A percentile compares a stretch with the other conserved stretches of the same genome.
phyloP scores from a whole-genome alignment of 2,113 vertebrate species.

The Paramisgurnus dabryanus region DNA sequence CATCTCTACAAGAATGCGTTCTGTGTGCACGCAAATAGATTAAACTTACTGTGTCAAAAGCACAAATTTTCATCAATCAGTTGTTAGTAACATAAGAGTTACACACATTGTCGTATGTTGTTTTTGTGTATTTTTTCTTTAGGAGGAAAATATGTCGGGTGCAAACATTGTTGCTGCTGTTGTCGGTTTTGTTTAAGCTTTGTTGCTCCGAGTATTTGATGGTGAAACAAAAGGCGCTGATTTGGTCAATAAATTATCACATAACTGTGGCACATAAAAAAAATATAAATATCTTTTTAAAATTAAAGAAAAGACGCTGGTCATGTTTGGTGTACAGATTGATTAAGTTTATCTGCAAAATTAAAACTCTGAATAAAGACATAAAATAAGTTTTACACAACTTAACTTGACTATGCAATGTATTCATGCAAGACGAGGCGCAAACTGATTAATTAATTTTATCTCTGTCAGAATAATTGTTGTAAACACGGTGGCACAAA shows the following conservation, averaged over 20 bases:
- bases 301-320: not conserved
- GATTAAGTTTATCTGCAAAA: not conserved
- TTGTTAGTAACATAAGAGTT: constrained; percentile 71
- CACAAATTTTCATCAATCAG: constrained; percentile 73
- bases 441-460: not conserved
- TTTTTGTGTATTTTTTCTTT: constrained; percentile 56
- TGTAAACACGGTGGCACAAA: not conserved
- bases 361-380: not conserved
- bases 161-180: not conserved
- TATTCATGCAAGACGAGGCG: not conserved
- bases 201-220: not conserved
- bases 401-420: not conserved
- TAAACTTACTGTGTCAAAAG: constrained; percentile 76
- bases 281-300: not conserved
- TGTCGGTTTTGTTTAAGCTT: not conserved
- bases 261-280: not conserved
- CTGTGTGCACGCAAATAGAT: constrained; percentile 64
- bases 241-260: not conserved
- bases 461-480: not conserved
- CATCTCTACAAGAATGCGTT: constrained; percentile 36
- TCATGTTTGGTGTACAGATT: not conserved
- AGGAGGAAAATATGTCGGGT: constrained; percentile 33
- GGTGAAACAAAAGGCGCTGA: not conserved
- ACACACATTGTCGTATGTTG: constrained; percentile 51
- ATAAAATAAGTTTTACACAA: not conserved